Evolutionary conservation across 1,140 invertebrate species (phyloP), one percentile per base, ranked within the genome.

Genomic region (Araneus ventricosus): DNA sequence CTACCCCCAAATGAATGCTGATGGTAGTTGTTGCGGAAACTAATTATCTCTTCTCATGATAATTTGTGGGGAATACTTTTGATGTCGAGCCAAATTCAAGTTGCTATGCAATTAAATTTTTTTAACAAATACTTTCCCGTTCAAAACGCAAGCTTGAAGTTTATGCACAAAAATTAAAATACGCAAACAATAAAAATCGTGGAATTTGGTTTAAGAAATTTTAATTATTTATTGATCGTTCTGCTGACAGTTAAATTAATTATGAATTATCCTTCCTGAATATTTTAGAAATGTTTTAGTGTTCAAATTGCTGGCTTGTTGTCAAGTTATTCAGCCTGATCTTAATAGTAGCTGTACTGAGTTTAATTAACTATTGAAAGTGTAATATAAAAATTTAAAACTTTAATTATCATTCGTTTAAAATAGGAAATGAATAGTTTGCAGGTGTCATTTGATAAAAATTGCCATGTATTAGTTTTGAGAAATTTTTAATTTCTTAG

Each of bases 41-140:
- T 82, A 82, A 82, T 82, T 82, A 82, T 52, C 80, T 82, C 80
- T 41, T 52, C 41, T 45, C 22, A 52, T 82, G 80, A 82, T 82
- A 82, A 82, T 52, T 82, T 41, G 80, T 24, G 80, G 80, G 41
- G 39, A 41, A 52, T 75, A 52, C 80, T 82, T 41, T 82, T 41
- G 80, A 82, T 52, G 80, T 30, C 41, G n/a, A 22, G 10, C 80
- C 24, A 41, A 45, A 41, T 39, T 82, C 80, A 45, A 82, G 41
- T 52, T 52, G 41, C 39, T 27, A 82, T 41, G 39, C 80, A 82
- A 82, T 82, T 82, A 82, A 82, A 82, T 41, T 82, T 45, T n/a
- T 82, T 82, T 82, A 30, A n/a, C 27, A 52, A 22, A 45, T 27
- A 24, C 10, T 27, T 27, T 7, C 63, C 7, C 8, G 0, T 39